Evolutionary conservation across 2,888 invertebrate genomes (phyloP).

Genomic region (Cantharis rufa): DNA sequence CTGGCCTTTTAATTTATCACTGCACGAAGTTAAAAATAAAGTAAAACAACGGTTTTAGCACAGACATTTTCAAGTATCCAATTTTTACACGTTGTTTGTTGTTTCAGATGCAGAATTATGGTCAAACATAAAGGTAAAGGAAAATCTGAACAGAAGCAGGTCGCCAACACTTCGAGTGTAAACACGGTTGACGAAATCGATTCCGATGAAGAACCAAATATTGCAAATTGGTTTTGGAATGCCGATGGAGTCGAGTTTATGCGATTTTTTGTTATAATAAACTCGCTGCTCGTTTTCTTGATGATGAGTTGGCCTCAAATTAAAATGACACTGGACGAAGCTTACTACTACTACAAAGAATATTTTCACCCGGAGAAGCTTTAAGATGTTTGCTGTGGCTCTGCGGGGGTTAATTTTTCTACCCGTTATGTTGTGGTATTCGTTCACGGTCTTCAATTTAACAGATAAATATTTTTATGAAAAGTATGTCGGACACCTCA

Average conservation of each 20-base stretch:
- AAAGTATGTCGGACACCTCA: constrained; percentile 67
- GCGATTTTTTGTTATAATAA: constrained; percentile 80
- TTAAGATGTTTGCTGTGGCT: constrained; percentile 64
- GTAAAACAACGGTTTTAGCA: neutral
- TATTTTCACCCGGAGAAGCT: constrained; percentile 24
- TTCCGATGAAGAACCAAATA: constrained; percentile 47
- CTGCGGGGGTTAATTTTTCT: constrained; percentile 69
- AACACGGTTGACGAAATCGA: constrained; percentile 24
- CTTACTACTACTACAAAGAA: constrained; percentile 51
- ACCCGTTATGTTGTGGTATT: constrained; percentile 74
- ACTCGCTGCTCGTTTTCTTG: constrained; percentile 72
- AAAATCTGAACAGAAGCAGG: neutral
- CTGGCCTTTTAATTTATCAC: neutral
- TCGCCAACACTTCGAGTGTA: neutral
- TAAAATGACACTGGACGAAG: constrained; percentile 60
- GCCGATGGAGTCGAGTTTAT: constrained; percentile 73
- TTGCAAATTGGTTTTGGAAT: constrained; percentile 56
- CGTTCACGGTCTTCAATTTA: constrained; percentile 69
- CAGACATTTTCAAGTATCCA: too few relatives aligned
- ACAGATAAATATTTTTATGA: constrained; percentile 76
- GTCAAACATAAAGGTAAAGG: neutral
- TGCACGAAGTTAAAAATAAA: neutral
- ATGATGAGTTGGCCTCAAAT: constrained; percentile 77
- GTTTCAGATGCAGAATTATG: neutral
- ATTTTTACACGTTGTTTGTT: neutral